These are phyloP conservation scores for Rhodophaea formosa DNA, from an alignment of 2,888 invertebrate genomes.

Conservation along the genomic window DNA sequence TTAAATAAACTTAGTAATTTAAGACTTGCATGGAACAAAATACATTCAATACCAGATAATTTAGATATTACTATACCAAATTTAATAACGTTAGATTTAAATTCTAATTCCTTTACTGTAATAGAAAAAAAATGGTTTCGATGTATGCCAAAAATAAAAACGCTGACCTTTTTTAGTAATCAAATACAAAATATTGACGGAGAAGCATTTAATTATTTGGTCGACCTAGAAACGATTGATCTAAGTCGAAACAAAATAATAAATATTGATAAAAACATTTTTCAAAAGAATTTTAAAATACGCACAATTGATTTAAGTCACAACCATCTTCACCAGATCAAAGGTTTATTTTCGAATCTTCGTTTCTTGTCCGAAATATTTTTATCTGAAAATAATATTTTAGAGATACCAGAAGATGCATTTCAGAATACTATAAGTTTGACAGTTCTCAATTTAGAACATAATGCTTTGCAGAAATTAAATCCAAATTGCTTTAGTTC, in stretches of 20 bases:
- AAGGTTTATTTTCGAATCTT: constrained; percentile 90
- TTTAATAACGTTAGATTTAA: constrained; percentile 89
- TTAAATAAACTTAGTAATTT: constrained; percentile 86
- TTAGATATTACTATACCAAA: constrained; percentile 86
- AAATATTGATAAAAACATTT: constrained; percentile 86
- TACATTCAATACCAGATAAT: constrained; percentile 87
- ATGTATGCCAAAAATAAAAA: constrained; percentile 89
- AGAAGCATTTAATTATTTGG: constrained; percentile 87
- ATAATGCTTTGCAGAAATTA: constrained; percentile 90
- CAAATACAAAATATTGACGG: constrained; percentile 88
- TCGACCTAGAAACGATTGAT: constrained; percentile 90
- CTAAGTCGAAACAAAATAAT: constrained; percentile 94
- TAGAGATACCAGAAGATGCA: constrained; percentile 90
- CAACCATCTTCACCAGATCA: constrained; percentile 93
- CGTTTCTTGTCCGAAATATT: constrained; percentile 91
- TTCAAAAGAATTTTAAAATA: constrained; percentile 88
- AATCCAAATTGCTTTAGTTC: constrained; percentile 89
- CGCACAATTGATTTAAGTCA: constrained; percentile 92
- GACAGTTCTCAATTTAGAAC: constrained; percentile 91
- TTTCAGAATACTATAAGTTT: constrained; percentile 89
- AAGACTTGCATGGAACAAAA: constrained; percentile 90
- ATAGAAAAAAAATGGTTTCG: constrained; percentile 89
- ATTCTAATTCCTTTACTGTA: constrained; percentile 90
- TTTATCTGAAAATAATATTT: constrained; percentile 93
- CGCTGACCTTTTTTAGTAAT: constrained; percentile 91